phyloP scores from a whole-genome alignment of 2,113 vertebrate genomes.

The Anser brachyrhynchus region DNA sequence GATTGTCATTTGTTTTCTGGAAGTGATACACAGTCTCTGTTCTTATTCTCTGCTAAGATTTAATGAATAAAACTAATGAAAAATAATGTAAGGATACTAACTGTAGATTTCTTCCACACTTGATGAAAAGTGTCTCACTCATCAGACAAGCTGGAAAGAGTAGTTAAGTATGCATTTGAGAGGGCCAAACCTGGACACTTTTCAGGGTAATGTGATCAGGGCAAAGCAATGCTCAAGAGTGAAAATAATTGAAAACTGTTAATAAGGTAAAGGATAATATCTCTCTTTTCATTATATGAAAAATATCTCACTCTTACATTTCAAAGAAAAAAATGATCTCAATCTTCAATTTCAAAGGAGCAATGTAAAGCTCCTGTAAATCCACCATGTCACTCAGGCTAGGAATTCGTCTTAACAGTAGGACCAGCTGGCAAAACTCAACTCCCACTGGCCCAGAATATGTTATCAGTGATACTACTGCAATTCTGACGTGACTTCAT shows the following conservation, averaged over 20 bases:
- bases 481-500: not conserved
- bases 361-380: not conserved
- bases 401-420: not conserved
- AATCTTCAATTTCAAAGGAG: not conserved
- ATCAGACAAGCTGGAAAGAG: not conserved
- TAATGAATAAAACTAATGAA: constrained; percentile 9
- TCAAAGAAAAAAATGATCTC: not conserved
- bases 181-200: not conserved
- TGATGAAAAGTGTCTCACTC: not conserved
- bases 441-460: not conserved
- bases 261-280: not conserved
- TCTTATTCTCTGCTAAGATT: not conserved
- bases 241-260: not conserved
- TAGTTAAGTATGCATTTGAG: not conserved
- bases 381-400: rapidly evolving
- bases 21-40: not conserved
- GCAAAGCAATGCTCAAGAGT: not conserved
- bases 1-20: constrained; percentile 31
- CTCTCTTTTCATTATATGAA: not conserved
- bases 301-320: not conserved
- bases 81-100: not conserved
- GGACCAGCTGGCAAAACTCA: not conserved
- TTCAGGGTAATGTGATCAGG: not conserved
- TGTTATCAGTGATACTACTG: not conserved
- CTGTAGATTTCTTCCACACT: not conserved